Base-by-base conservation (phyloP, 1,140 invertebrate species). In the Euura lappo region DNA sequence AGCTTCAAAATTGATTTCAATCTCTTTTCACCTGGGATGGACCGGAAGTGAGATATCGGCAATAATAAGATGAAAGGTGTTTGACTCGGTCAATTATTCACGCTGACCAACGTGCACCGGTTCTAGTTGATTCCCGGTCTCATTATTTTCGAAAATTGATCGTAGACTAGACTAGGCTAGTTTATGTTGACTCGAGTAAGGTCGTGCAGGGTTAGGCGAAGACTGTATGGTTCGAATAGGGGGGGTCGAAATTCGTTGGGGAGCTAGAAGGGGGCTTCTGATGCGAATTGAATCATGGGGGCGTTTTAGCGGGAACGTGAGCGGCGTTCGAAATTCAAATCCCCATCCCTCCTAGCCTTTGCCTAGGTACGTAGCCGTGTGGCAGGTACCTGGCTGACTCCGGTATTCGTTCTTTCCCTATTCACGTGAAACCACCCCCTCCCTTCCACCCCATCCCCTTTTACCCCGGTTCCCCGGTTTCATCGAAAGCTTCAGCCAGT, bases 271-370 rank as follows among this genome's bases (percentile, higher is more conserved):
- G 77, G 78, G 79, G 78, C 78, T 77, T 81, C 81, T 85, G 85
- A 87, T 86, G 85, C 81, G 85, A 86, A 86, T 85, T 85, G 85
- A 86, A 87, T 86, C 84, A 86, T 85, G 82, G 82, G 84, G 83
- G 84, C 84, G 84, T 87, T 87, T 87, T 86, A 85, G 81, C 83
- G 82, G 81, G 79, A 82, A 85, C 85, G 84, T 85, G 85, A 77
- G 71, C 79, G 73, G 84, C 83, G 83, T 87, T 84, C 78, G 75
- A 79, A 84, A 84, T 81, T 82, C 75, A 75, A 78, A 79, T 76
- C 69, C n/a, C 42, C 69, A 70, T 44, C 69, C 69, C 69, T 45
- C 10, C 44, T 43, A n/a, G 43, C 81, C 73, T 73, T 28, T 28
- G 28, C 28, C 28, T 28, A 28, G 28, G 28, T 28, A 28, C 28